Evolutionary conservation across 1,140 invertebrate species (phyloP).

Genomic region (Xylocopa sonorina): DNA sequence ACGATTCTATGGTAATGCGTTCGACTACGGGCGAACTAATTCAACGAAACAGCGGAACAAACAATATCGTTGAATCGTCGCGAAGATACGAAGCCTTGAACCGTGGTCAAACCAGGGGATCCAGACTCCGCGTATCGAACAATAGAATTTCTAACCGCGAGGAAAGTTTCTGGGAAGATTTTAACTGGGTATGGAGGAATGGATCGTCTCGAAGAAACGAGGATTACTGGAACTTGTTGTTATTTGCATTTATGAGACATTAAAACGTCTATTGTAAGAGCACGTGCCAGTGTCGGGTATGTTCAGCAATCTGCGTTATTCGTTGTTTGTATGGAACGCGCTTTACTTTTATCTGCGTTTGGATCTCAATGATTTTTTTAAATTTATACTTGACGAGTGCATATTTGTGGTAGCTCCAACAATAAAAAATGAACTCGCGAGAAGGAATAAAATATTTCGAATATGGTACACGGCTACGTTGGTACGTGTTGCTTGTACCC

Average conservation of each 20-base stretch:
- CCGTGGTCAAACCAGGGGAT: not conserved
- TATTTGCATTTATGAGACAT: no score
- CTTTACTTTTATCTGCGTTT: no score
- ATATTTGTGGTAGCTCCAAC: no score
- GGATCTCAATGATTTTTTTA: no score
- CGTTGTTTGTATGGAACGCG: no score
- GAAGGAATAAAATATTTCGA: no score
- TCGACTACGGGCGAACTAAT: not conserved
- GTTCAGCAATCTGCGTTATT: no score
- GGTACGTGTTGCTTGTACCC: not conserved
- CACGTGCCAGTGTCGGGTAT: no score
- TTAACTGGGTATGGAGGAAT: not conserved
- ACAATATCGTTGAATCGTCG: slow-evolving; percentile 13
- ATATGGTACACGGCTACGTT: no score
- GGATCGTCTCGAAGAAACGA: not conserved
- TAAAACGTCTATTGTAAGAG: no score
- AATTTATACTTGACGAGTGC: no score
- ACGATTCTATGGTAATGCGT: slow-evolving; percentile 1
- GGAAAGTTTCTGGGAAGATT: slow-evolving; percentile 7
- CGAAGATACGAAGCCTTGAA: not conserved
- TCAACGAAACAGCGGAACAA: slow-evolving; percentile 20
- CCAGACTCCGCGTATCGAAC: not conserved
- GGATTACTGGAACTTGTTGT: not conserved
- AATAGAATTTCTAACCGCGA: not conserved
- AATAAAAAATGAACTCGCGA: no score